Percentiles rank a stretch among this genome's conserved stretches.
These are phyloP conservation scores for Halocaridina rubra DNA, from an alignment of 2,888 invertebrate genomes.

Conservation along the genomic window DNA sequence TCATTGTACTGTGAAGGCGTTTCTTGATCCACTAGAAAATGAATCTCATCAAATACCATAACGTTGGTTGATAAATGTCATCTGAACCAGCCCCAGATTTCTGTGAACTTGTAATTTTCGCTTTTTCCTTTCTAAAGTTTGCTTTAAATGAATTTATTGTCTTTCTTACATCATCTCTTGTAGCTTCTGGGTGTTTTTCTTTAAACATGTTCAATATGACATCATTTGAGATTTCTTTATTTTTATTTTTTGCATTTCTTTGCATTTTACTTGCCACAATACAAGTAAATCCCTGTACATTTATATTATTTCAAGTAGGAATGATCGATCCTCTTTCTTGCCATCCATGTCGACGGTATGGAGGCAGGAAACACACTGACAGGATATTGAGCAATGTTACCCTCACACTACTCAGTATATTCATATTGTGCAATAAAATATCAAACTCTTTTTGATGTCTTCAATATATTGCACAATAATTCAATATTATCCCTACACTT, in stretches of 20 bases:
- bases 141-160: neutral
- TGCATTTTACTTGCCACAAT: neutral
- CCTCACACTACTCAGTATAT: neutral
- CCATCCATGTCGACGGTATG: neutral
- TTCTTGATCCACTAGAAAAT: conserved; percentile 32
- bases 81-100: conserved; percentile 32
- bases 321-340: neutral
- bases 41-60: conserved; percentile 37
- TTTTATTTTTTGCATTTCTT: no score
- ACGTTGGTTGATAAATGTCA: conserved; percentile 35
- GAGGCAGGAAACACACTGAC: neutral
- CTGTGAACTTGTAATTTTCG: neutral
- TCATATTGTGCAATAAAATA: no score
- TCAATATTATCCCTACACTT: no score
- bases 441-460: conserved; percentile 2
- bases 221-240: neutral
- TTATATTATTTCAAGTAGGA: neutral
- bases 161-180: neutral
- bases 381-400: neutral
- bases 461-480: no score
- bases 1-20: neutral
- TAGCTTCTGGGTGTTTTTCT: neutral
- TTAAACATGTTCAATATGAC: neutral
- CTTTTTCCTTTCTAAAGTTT: neutral
- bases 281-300: neutral